Base-by-base conservation (phyloP, 1,140 invertebrate species). In the Sarcophaga bullata region DNA sequence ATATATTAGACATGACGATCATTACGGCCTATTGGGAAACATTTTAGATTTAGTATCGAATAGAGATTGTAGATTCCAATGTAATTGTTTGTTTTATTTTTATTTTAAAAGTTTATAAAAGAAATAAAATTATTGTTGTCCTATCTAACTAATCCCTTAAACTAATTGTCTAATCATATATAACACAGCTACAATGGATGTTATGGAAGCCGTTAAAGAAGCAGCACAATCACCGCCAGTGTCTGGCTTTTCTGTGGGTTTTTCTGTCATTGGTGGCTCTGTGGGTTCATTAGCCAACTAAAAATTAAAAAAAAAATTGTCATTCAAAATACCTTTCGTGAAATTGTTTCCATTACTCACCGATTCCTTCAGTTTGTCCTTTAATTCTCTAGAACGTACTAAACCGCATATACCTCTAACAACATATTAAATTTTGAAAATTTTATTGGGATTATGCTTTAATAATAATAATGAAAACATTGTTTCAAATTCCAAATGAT, bases 261-360 rank as follows among this genome's bases (percentile, higher is more conserved):
- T 52, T 52, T 19, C n/a, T 11, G 76, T 80, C 4, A 76, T 47
- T 13, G 13, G 47, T 54, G 50, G 49, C 46, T 72, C 48, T 46
- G 78, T 73, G 49, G 62, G 73, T 82, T 87, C 87, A 0, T 85
- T 85, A 17, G 85, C 87, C 62, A 89, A 47, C 87, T 89, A 54
- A 25, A 25, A 80, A 75, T 75, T 15, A 75, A 11, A 15, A 13
- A n/a, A 15, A 4, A 47, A 6, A 47, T 75, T 15, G 8, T 54
- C 48, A 54, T 11, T 76, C 6, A 46, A 9, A 11, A 52, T 72
- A 84, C 50, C 85, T 80, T 19, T 78, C 37, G 0, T 86, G 62
- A 15, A 84, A 25, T 25, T 50, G 50, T 13, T 1, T 17, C 5
- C 19, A 73, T 49, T 58, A 82, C 80, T 19, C 73, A 84, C 83